A percentile compares a stretch with the other conserved stretches of the same genome.
phyloP scores from a whole-genome alignment of 1,140 invertebrate species.

The Rhopalosiphum maidis region DNA sequence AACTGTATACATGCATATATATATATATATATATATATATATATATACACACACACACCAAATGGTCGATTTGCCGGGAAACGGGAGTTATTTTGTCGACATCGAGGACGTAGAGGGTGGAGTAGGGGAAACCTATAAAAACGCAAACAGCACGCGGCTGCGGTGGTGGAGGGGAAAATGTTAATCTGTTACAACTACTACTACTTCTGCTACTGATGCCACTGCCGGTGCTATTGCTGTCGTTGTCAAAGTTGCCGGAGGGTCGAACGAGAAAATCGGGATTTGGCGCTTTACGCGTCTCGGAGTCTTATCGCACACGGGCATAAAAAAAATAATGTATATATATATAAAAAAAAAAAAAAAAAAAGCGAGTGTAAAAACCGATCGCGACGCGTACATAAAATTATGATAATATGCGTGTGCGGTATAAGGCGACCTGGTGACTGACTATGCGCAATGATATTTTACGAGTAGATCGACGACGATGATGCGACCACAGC shows the following conservation, averaged over 20 bases:
- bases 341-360: not conserved
- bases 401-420: not conserved
- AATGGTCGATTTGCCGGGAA: constrained; percentile 56
- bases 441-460: not conserved
- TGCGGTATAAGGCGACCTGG: too few relatives aligned
- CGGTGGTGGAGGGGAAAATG: constrained; percentile 16
- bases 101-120: not conserved
- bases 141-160: constrained; percentile 40
- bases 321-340: not conserved
- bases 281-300: constrained; percentile 14
- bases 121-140: constrained; percentile 53
- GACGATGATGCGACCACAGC: not conserved
- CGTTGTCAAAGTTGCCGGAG: constrained; percentile 5
- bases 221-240: not conserved
- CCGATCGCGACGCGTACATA: not conserved
- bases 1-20: too few relatives aligned
- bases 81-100: constrained; percentile 57
- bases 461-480: not conserved
- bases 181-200: constrained; percentile 52
- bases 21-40: not conserved
- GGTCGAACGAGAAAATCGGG: not conserved
- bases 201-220: not conserved
- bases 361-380: not conserved
- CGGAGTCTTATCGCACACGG: constrained; percentile 18
- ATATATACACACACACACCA: too few relatives aligned